Evolutionary conservation across 1,140 invertebrate species (phyloP).

Genomic region (Aporrectodea caliginosa): DNA sequence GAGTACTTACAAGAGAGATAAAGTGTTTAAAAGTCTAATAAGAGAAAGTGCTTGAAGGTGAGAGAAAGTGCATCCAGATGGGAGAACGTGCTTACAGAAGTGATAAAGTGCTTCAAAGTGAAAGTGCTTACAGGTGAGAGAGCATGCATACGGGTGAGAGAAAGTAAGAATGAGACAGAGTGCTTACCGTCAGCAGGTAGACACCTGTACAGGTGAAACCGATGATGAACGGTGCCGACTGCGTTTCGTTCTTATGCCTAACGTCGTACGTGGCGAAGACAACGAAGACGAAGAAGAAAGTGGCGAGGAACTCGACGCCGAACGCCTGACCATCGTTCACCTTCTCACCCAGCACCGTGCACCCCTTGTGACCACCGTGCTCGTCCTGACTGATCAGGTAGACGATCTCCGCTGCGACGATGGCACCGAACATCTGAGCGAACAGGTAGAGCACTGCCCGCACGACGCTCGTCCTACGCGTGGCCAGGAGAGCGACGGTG

Average conservation of each 20-base stretch:
- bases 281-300: slow-evolving; percentile 26
- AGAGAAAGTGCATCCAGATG: too few relatives aligned
- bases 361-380: not conserved
- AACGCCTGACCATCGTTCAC: slow-evolving; percentile 16
- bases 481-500: slow-evolving; percentile 34
- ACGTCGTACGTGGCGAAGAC: slow-evolving; percentile 21
- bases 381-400: slow-evolving; percentile 5
- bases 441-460: slow-evolving; percentile 68
- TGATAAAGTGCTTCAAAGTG: too few relatives aligned
- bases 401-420: slow-evolving; percentile 68
- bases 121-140: too few relatives aligned
- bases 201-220: not conserved
- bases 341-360: slow-evolving; percentile 14
- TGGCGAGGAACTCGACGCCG: slow-evolving; percentile 19
- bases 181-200: slow-evolving; percentile 15
- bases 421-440: slow-evolving; percentile 71
- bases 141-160: too few relatives aligned
- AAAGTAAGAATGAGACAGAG: not conserved
- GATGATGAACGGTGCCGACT: slow-evolving; percentile 61
- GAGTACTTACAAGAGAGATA: too few relatives aligned
- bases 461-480: slow-evolving; percentile 9
- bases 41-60: too few relatives aligned
- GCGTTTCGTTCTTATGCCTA: slow-evolving; percentile 55
- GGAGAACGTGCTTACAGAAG: too few relatives aligned
- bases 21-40: too few relatives aligned